These are phyloP conservation scores for Sphaeridia pumilis DNA, from an alignment of 2,888 invertebrate genomes.

Conservation along the genomic window DNA sequence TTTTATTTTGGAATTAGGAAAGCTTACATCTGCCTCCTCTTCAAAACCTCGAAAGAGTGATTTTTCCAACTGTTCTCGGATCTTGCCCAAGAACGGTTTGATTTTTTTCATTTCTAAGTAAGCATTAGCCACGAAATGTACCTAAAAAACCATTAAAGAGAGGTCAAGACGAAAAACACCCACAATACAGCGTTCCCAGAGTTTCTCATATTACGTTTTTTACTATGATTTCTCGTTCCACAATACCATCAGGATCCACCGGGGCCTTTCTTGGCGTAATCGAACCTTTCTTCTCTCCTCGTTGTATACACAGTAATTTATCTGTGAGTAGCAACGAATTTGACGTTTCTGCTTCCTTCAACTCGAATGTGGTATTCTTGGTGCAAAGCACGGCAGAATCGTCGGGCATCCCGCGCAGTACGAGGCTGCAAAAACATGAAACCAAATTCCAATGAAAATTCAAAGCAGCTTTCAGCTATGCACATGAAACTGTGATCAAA, in stretches of 20 bases:
- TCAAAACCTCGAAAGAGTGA: constrained; percentile 67
- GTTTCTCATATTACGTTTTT: constrained; percentile 5
- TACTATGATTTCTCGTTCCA: constrained; percentile 2
- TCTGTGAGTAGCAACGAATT: constrained; percentile 70
- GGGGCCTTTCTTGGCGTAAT: constrained; percentile 8
- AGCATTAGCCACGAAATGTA: constrained; percentile 58
- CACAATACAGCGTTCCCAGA: too few relatives aligned
- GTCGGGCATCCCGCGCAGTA: constrained; percentile 52
- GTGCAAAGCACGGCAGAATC: constrained; percentile 77
- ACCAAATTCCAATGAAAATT: too few relatives aligned
- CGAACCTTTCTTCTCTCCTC: constrained; percentile 37
- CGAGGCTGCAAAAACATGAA: too few relatives aligned
- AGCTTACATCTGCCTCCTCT: constrained; percentile 50
- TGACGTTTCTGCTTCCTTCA: constrained; percentile 80
- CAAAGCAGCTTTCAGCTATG: too few relatives aligned
- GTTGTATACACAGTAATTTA: constrained; percentile 42
- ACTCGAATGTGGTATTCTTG: constrained; percentile 62
- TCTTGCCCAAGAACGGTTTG: constrained; percentile 60
- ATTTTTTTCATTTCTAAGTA: constrained; percentile 69
- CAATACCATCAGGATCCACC: constrained; percentile 1
- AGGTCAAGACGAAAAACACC: not conserved
- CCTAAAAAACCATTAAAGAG: constrained; percentile 38
- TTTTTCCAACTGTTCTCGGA: constrained; percentile 54
- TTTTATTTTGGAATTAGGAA: too few relatives aligned
- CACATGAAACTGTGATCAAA: too few relatives aligned